Evolutionary conservation across 2,797 vertebrate species (phyloP).

Genomic region (Myotis findleyi): DNA sequence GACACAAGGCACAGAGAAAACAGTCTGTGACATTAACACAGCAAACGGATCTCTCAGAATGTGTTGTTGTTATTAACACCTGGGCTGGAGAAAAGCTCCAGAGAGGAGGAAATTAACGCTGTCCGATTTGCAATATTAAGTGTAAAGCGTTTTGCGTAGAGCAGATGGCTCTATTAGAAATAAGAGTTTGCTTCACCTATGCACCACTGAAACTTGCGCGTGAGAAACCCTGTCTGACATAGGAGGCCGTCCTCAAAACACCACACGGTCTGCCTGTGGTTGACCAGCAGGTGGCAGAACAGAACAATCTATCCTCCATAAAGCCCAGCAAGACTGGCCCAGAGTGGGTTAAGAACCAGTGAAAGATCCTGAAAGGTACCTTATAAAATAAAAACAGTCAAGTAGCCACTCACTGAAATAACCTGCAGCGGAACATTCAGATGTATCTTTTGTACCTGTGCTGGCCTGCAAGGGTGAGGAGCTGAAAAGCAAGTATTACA

Average conservation of each 20-base stretch:
- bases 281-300: conserved; percentile 70
- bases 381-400: not conserved
- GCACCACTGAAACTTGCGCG: not conserved
- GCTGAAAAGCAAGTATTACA: not conserved
- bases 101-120: conserved; percentile 21
- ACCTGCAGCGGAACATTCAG: not conserved
- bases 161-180: conserved; percentile 19
- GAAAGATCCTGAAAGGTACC: not conserved
- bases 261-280: fast-evolving
- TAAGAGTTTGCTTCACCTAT: not conserved
- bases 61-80: conserved; percentile 41
- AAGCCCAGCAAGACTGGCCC: not conserved
- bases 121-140: not conserved
- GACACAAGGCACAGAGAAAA: not conserved
- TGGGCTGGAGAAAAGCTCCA: not conserved
- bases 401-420: not conserved
- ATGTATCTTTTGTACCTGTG: not conserved
- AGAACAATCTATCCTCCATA: not conserved
- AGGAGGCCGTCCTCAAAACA: not conserved
- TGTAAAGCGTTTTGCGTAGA: not conserved
- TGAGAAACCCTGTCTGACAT: not conserved
- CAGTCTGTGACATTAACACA: conserved; percentile 45
- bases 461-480: not conserved
- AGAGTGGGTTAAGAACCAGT: not conserved
- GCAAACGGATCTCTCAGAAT: conserved; percentile 2